Evolutionary conservation across 2,113 vertebrate genomes (phyloP).

Genomic region (Calyptommatus sinebrachiatus): DNA sequence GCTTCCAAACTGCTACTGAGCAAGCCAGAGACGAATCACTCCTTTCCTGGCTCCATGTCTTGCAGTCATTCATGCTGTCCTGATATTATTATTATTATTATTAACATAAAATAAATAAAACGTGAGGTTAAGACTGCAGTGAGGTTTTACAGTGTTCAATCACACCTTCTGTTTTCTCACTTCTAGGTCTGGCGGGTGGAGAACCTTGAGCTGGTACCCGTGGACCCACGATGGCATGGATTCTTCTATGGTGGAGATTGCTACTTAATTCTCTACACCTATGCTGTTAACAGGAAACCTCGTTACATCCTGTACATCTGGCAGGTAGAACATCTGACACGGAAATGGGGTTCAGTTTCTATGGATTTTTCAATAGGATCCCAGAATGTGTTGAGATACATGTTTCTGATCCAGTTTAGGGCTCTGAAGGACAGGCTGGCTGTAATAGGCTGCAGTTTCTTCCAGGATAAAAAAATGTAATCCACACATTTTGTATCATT

Average conservation of each 20-base stretch:
- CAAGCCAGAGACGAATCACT: no score
- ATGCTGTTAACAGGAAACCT: constrained; percentile 71
- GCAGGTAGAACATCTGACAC: constrained; percentile 74
- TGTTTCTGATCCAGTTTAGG: no score
- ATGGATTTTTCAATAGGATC: no score
- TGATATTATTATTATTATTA: no score
- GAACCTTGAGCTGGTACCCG: constrained; percentile 79
- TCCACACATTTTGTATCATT: no score
- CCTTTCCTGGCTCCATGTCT: no score
- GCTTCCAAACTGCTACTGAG: no score
- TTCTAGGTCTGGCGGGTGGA: constrained; percentile 86
- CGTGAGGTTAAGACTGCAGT: not conserved
- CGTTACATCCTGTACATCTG: constrained; percentile 85
- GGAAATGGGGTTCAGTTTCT: not conserved
- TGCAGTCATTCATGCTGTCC: no score
- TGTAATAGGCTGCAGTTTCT: no score
- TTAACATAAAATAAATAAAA: no score
- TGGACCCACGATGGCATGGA: constrained; percentile 71
- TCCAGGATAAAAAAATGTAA: no score
- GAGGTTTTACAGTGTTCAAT: not conserved
- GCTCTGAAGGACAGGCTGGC: no score
- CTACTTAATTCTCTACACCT: constrained; percentile 87
- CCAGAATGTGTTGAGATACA: not conserved
- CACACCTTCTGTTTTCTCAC: not conserved
- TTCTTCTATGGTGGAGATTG: constrained; percentile 92